Base-by-base conservation (phyloP, 2,888 invertebrate genomes). In the Sipha maydis region DNA sequence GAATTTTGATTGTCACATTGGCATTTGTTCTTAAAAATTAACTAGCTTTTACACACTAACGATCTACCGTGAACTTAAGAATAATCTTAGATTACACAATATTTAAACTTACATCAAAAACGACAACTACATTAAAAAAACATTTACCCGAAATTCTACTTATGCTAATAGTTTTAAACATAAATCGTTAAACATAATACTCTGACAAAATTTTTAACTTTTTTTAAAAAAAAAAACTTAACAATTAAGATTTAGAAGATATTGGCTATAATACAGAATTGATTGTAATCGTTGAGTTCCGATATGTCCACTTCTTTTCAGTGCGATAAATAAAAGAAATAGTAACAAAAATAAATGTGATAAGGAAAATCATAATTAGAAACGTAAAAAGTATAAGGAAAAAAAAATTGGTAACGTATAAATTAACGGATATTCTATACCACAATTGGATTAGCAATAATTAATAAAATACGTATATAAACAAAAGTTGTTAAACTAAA, bases 1-100 rank as follows among this genome's bases (percentile, higher is more conserved):
- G 88, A 88, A 88, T 88, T 88, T 88, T 88, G 88, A 88, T 88
- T 88, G 88, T 88, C 88, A 88, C 88, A 82, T 76, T 88, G 88
- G 88, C 88, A 88, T 88, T 88, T 82, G 82, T 88, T 31, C 80
- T 86, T 88, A 88, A 34, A 73, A 75, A 75, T 48, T 88, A 73
- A 82, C 61, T 61, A 34, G 34, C 4, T 88, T 61, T 61, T 31
- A 83, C n/a, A n/a, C n/a, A 11, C 86, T 88, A 88, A 88, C 28
- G 34, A 41, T 67, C 86, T 88, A 82, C 82, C 28, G 61, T 67
- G 25, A 82, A 88, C 80, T 82, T 88, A 88, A 41, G 31, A 76
- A 61, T 80, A 88, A 88, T 34, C 48, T 85, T 85, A 85, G 0
- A 11, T 34, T 77, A 77, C 41, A 76, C 25, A 21, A 41, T 41